phyloP scores from a whole-genome alignment of 23 tunicate genomes.

The Trididemnum miniatum region DNA sequence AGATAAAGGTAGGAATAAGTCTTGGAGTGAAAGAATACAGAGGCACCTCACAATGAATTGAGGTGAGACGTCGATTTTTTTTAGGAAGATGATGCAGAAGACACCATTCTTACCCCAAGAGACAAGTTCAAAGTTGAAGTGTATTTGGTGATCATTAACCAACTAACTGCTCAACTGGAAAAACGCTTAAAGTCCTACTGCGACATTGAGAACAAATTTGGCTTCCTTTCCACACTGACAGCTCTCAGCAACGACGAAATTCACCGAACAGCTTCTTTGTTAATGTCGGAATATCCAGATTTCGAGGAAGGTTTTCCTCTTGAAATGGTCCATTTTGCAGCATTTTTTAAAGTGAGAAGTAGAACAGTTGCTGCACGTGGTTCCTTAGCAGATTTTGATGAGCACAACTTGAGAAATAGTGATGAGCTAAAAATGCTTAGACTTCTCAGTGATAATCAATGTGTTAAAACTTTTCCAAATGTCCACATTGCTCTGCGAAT shows the following conservation, averaged over 20 bases:
- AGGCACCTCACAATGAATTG: neutral
- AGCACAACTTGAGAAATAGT: neutral
- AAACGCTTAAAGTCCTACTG: slow-evolving; percentile 1
- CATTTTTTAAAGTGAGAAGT: slow-evolving; percentile 5
- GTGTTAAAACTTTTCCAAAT: slow-evolving; percentile 9
- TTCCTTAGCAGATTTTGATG: neutral
- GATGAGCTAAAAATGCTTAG: neutral
- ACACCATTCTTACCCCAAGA: slow-evolving; percentile 13
- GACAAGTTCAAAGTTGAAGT: no score
- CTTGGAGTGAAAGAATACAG: neutral
- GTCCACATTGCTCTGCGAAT: slow-evolving; percentile 4
- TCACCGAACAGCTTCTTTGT: neutral
- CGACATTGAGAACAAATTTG: slow-evolving; percentile 5
- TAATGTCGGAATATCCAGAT: slow-evolving; percentile 12
- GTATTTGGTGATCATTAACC: neutral
- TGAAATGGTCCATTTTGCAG: slow-evolving; percentile 19
- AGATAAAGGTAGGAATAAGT: slow-evolving; percentile 1
- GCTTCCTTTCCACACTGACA: neutral
- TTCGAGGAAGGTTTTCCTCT: neutral
- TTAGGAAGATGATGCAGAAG: neutral
- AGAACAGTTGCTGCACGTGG: neutral
- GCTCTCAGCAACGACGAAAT: neutral
- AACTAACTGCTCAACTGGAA: slow-evolving; percentile 11
- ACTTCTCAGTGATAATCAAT: neutral
- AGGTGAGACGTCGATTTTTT: no score